Evolutionary conservation across 2,113 vertebrate species (phyloP).

Genomic region (Heterotilapia buettikoferi): DNA sequence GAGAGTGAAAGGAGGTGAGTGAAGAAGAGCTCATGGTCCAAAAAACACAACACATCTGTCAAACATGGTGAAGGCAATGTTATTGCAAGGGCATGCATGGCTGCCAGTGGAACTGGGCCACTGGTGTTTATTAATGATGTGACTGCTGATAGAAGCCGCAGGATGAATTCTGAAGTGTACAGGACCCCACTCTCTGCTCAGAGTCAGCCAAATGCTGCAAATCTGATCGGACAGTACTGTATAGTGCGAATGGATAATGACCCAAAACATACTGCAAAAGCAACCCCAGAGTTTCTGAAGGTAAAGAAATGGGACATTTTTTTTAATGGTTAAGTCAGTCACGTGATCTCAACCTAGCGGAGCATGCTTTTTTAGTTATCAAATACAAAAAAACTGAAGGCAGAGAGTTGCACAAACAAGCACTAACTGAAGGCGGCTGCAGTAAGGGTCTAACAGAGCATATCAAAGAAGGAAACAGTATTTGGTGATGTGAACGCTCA

Average conservation of each 20-base stretch:
- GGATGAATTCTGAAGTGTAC: not conserved
- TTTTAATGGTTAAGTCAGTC: not conserved
- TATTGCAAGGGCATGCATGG: not conserved
- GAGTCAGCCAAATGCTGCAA: not conserved
- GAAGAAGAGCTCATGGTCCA: not conserved
- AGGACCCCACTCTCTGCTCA: not conserved
- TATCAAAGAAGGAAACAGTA: not conserved
- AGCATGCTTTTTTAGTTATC: not conserved
- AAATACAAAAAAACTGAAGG: not conserved
- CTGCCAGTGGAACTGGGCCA: not conserved
- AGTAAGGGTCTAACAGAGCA: not conserved
- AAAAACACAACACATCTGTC: not conserved
- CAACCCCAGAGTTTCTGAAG: not conserved
- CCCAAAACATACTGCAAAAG: not conserved
- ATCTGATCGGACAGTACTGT: not conserved
- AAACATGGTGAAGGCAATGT: not conserved
- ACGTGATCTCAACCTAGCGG: not conserved
- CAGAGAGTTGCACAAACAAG: not conserved
- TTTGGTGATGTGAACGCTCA: not conserved
- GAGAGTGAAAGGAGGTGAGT: not conserved
- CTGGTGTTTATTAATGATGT: not conserved
- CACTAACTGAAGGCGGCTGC: not conserved
- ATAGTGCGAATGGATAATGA: not conserved
- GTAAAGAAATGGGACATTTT: not conserved
- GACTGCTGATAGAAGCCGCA: not conserved